Conservation (phyloP, 2,797 vertebrate species). For the Dermochelys coriacea region DNA sequence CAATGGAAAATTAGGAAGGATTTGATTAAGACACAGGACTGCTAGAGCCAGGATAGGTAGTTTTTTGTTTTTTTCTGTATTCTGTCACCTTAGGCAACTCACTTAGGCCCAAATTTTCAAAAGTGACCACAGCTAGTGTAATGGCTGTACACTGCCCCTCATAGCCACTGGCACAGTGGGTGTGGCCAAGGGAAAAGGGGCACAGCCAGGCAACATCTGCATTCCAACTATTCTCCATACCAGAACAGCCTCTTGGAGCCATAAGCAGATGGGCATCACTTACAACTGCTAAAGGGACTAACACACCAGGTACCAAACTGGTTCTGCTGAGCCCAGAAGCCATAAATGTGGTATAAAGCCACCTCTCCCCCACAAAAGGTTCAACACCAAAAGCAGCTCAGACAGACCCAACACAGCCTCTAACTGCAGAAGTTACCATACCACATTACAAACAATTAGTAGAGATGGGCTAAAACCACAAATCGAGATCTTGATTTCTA, state of each 20-base stretch:
- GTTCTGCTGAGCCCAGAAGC: neutral
- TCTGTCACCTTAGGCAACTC: neutral
- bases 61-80: neutral
- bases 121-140: neutral
- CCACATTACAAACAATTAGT: neutral
- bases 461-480: neutral
- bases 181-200: neutral
- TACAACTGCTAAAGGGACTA: neutral
- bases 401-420: fast-evolving
- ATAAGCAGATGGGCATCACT: neutral
- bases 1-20: neutral
- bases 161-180: neutral
- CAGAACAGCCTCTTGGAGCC: neutral
- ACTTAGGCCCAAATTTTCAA: neutral
- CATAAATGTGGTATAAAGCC: neutral
- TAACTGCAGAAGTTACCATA: neutral
- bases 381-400: fast-evolving
- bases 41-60: fast-evolving
- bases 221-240: neutral
- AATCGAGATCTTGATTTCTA: neutral
- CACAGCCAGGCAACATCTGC: neutral
- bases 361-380: neutral
- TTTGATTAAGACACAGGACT: neutral
- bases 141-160: neutral
- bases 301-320: neutral